Base-by-base conservation (phyloP, 2,113 vertebrate species). In the Lamprologus callipterus region DNA sequence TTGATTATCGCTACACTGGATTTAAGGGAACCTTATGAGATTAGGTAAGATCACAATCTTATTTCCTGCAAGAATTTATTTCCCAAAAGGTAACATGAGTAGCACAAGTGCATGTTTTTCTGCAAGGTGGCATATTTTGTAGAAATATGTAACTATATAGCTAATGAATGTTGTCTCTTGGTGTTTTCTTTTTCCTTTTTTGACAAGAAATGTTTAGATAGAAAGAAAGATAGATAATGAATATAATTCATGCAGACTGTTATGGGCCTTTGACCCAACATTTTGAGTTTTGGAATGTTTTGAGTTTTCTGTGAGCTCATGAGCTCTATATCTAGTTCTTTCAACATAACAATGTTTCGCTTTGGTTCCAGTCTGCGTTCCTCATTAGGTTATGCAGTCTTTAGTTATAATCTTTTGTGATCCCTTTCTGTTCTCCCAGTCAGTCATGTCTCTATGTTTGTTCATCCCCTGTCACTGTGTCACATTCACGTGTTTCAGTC, bases 121-220 rank as follows among this genome's bases (percentile, higher is more conserved):
- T 65, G 60, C 10, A 65, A 65, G 31, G 17, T 12, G 31, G 3
- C 60, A 3, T n/a, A 65, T 65, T 65, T n/a, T 65, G 60, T 65
- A 65, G 31, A 35, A 65, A 65, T 65, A 8, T 65, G 31, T 35
- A 33, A n/a, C 60, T 65, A 35, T 65, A 65, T n/a, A 35, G 17
- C 60, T 65, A 65, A 65, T 65, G 60, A n/a, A 65, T 65, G 31
- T n/a, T 65, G 33, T 63, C 17, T 63, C 58, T 63, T 63, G 28
- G 58, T 33, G 16, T 4, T 4, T 6, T 9, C 1, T 1, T 1
- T 1, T 0, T 21, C 2, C 2, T 26, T 26, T 14, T 11, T 63
- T 35, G 2, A 35, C 58, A 63, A 63, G 6, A 63, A 35, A 63
- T 63, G 6, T 63, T 35, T 63, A 63, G 28, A 63, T 19, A 63